Conservation (phyloP, 2,888 invertebrate genomes). For the Platycheirus rosarum region DNA sequence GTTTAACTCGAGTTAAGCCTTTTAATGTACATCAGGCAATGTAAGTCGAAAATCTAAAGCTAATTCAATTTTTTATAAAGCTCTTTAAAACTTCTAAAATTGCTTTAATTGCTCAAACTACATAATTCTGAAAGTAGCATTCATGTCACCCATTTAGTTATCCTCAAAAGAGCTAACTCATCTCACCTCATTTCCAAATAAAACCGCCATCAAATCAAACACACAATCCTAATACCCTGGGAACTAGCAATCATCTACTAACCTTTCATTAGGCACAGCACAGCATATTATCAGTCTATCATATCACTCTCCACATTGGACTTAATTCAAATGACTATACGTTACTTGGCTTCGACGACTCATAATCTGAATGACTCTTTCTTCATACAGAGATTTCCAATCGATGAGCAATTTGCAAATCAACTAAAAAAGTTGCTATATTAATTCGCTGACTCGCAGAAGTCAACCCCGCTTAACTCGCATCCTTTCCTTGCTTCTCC, state of each 20-base stretch:
- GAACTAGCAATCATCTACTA: slow-evolving; percentile 22
- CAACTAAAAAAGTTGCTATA: slow-evolving; percentile 8
- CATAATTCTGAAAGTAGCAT: too few species aligned
- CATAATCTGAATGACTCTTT: slow-evolving; percentile 13
- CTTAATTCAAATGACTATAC: slow-evolving; percentile 38
- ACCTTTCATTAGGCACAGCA: slow-evolving; percentile 40
- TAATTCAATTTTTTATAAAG: too few species aligned
- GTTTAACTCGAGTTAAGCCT: too few species aligned
- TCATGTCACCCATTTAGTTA: too few species aligned
- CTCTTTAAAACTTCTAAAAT: too few species aligned
- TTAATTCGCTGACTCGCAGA: slow-evolving; percentile 40
- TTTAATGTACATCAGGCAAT: too few species aligned
- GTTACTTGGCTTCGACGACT: not conserved
- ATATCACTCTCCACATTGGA: slow-evolving; percentile 33
- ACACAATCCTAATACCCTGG: slow-evolving; percentile 3
- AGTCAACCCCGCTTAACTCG: not conserved
- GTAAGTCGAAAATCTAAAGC: too few species aligned
- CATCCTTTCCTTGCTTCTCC: not conserved
- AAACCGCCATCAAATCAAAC: slow-evolving; percentile 4
- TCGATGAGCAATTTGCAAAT: slow-evolving; percentile 43
- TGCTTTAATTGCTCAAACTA: too few species aligned
- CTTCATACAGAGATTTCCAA: too few species aligned
- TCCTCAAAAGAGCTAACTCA: slow-evolving; percentile 4
- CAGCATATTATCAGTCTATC: slow-evolving; percentile 29
- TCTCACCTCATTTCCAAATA: slow-evolving; percentile 50